Base-by-base conservation (phyloP, 2,113 vertebrate genomes). In the Plotosus lineatus region DNA sequence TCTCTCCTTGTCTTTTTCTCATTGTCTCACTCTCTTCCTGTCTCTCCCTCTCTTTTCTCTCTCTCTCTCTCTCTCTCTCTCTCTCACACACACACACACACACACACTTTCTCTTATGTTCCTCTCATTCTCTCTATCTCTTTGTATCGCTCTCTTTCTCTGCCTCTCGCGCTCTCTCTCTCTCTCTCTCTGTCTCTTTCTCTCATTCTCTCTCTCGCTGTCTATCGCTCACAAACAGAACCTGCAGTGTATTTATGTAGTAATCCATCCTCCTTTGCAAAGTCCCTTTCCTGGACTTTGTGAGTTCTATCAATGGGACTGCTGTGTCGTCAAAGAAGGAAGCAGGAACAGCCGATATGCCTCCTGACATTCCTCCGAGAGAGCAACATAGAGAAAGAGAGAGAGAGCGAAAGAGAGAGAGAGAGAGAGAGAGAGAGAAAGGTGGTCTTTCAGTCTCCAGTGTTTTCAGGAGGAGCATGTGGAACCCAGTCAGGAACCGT, bases 281-380 rank as follows among this genome's bases (percentile, higher is more conserved):
- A 68, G 33, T 87, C 81, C 89, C 66, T 9, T 61, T 12, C 68
- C 44, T 36, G 36, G 82, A 87, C 72, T 38, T 46, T 60, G 6
- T 2, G 7, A 26, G 69, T 82, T 78, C 89, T 82, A 93, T 93
- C 92, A 94, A 94, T 93, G 92, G 92, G 90, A 92, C 90, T 92
- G 88, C 89, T 94, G 93, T 94, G 89, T 91, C 85, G 84, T 84
- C 87, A 85, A 44, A 51, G 81, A 78, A 68, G 69, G 83, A 81
- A 82, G 87, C 91, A 92, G 91, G 91, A 93, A 92, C 88, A 91
- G 84, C 85, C 28, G 55, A 42, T n/a, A n/a, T 82, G 88, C 85
- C 87, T 88, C 83, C 86, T 68, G 81, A 89, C 89, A 93, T 93
- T 93, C 91, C 90, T 89, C 86, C 8, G n/a, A 21, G 26, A 36